Evolutionary conservation across 2,888 invertebrate species (phyloP), one percentile per base, ranked within the genome.

Genomic region (Pollenia amentaria): DNA sequence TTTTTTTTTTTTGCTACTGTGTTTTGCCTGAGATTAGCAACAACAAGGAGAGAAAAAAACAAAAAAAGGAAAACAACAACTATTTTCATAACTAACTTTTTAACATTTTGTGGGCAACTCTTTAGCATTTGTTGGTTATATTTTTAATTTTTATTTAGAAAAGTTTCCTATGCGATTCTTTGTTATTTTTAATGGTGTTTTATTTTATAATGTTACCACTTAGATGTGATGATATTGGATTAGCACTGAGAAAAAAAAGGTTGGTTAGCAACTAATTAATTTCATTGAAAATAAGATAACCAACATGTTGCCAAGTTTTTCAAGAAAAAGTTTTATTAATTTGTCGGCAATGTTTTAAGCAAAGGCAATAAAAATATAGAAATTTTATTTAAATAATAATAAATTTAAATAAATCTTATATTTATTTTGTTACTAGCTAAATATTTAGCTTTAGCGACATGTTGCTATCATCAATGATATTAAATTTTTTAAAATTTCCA

Each of bases 71-170:
- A 18, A 83, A 42, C 78, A 75, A 83, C 73, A 86, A 83, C 82
- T 83, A 86, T 86, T 86, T 86, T 75, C 86, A 86, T 78, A 83
- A 79, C 82, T 69, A 86, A 86, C 75, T 86, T 86, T 85, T 86
- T 86, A 83, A 51, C 82, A 86, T 75, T 83, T 86, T 86, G 82
- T 70, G 86, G 82, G 82, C 69, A 86, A 79, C 82, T 86, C 69
- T 86, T 82, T 69, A 82, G 75, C 69, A 86, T 62, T 80, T 80
- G 48, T 67, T 67, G 64, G 64, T 2, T 8, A 18, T 46, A 51
- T 84, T 84, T 67, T 55, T 57, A 57, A 62, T 67, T 84, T 80
- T 70, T 70, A 29, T 60, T 42, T 82, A 51, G 40, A 29, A 29
- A 79, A 75, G 44, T 78, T 84, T 70, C 16, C 40, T 57, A 12